Conservation (phyloP, 2,113 vertebrate species). For the Pterocles gutturalis region DNA sequence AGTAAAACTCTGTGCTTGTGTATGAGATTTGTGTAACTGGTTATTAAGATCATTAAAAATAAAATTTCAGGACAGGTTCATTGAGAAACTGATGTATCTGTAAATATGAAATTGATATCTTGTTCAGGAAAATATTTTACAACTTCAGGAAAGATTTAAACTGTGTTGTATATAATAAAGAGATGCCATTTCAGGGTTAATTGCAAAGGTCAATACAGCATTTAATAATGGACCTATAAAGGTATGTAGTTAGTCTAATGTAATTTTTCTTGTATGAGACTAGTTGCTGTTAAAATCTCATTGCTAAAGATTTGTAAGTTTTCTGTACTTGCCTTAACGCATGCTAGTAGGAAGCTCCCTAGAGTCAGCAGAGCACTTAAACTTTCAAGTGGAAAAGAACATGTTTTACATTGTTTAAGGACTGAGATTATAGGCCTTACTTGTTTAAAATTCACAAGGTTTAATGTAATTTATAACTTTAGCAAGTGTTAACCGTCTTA, state of each 20-base stretch:
- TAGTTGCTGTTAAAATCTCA: not conserved
- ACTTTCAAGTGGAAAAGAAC: constrained; percentile 54
- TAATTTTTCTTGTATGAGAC: not conserved
- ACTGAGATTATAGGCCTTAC: constrained; percentile 20
- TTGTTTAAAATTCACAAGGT: constrained; percentile 44
- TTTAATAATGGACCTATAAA: not conserved
- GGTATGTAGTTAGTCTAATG: not conserved
- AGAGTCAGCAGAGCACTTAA: constrained; percentile 10
- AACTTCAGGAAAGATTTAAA: not conserved
- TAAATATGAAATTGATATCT: not conserved
- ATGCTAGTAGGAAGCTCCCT: not conserved
- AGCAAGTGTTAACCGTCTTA: not conserved
- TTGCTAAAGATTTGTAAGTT: not conserved
- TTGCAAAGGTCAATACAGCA: not conserved
- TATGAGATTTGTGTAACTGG: not conserved
- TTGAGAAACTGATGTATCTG: not conserved
- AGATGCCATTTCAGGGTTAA: not conserved
- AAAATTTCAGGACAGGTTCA: not conserved
- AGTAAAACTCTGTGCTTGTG: not conserved
- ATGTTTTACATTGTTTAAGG: constrained; percentile 44
- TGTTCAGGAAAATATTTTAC: not conserved
- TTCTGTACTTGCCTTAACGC: not conserved
- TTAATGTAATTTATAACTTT: constrained; percentile 42
- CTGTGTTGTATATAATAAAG: not conserved
- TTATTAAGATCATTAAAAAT: not conserved